Evolutionary conservation across 2,888 invertebrate genomes (phyloP), one percentile per base, ranked within the genome.

Genomic region (Cosmia trapezina): DNA sequence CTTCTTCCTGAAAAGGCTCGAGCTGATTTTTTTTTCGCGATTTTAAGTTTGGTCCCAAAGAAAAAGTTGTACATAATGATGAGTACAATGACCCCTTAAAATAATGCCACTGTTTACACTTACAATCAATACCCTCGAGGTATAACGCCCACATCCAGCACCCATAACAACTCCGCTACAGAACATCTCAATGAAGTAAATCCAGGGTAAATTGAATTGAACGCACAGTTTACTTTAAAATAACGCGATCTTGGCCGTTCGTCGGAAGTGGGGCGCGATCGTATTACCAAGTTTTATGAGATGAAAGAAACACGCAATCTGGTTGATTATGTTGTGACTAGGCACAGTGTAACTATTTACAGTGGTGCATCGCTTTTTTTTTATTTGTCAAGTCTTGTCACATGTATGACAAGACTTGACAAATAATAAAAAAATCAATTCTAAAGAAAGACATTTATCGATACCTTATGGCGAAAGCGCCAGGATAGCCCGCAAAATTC

Each of bases 261-360:
- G 57, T 70, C 77, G 76, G 56, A 83, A 74, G 78, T 84, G 69
- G 83, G 77, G 22, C 83, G 57, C 51, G 84, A 78, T 82, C 69
- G 66, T 83, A 89, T 92, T 90, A 88, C 74, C 89, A 90, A 90
- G 89, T 90, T 84, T 90, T 85, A 91, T 91, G 87, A 90, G 87
- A 80, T 65, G 81, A 89, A 88, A 89, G 89, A 84, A 76, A 41
- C 81, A 68, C 85, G 65, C 47, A 67, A 64, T 86, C 73, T 67
- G 73, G 51, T 37, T 68, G 74, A 43, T 75, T 60, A 60, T 61
- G 33, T 75, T 60, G 54, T 61, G 33, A 56, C 22, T 6, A 7
- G 22, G 5, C 45, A 64, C 43, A 59, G 73, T 59, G 7, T 45
- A 51, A 17, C 1, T 12, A 17, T 1, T 37, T 28, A 7, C 49